A percentile compares a stretch with the other conserved stretches of the same genome.
Evolutionary conservation across 2,888 invertebrate genomes (phyloP).

Genomic region (Oligia fasciuncula): DNA sequence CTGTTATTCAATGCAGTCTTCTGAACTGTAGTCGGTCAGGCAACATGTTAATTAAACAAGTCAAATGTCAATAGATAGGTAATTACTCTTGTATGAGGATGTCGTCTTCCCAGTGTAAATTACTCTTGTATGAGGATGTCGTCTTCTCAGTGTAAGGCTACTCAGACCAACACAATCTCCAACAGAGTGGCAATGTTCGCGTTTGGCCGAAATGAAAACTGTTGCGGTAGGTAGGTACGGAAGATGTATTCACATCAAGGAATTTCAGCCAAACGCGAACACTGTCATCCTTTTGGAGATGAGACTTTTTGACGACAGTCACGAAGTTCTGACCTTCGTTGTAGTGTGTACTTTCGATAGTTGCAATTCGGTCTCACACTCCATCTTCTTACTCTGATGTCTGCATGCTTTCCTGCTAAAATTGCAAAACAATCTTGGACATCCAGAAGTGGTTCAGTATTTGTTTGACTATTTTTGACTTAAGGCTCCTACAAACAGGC

Average conservation of each 20-base stretch:
- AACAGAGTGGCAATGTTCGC: not conserved
- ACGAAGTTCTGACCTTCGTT: not conserved
- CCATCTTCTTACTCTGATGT: not conserved
- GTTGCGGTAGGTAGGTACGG: not conserved
- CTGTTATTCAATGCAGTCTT: conserved; percentile 8
- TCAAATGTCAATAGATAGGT: conserved; percentile 29
- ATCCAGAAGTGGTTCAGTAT: not conserved
- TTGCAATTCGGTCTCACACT: not conserved
- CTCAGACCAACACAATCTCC: not conserved
- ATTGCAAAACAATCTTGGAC: not conserved
- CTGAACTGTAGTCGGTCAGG: conserved; percentile 8
- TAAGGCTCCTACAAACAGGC: not conserved
- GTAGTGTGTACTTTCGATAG: not conserved
- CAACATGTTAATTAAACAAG: conserved; percentile 9
- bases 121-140: not conserved
- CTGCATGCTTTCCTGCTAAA: not conserved
- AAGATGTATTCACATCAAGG: not conserved
- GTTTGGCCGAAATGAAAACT: not conserved
- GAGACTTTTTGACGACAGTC: not conserved
- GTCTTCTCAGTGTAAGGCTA: not conserved
- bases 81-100: not conserved
- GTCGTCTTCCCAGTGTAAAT: not conserved
- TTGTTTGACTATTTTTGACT: not conserved
- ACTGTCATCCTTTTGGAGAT: not conserved
- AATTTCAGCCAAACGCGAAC: not conserved